Evolutionary conservation across 2,888 invertebrate species (phyloP).

Genomic region (Hololepta plana): DNA sequence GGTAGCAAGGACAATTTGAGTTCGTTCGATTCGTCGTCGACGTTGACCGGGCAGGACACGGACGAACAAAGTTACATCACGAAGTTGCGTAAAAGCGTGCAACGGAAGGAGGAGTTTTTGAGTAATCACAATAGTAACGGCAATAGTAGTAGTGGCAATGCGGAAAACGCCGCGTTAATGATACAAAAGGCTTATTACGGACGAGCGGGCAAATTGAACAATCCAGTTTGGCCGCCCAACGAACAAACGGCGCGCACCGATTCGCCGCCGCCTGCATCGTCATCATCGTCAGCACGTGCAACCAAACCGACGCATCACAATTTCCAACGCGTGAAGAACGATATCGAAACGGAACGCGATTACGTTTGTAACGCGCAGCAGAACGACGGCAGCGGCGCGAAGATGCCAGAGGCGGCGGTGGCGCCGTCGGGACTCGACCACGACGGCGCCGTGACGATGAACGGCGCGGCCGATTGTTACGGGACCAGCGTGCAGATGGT

Average conservation of each 20-base stretch:
- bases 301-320: conserved; percentile 28
- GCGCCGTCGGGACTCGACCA: conserved; percentile 10
- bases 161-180: conserved; percentile 7
- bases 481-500: conserved; percentile 55
- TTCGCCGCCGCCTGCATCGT: conserved; percentile 10
- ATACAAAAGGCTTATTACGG: conserved; percentile 58
- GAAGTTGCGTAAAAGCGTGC: conserved; percentile 65
- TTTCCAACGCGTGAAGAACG: conserved; percentile 29
- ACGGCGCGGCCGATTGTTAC: conserved; percentile 17
- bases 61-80: conserved; percentile 53
- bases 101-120: conserved; percentile 80
- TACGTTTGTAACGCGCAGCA: conserved; percentile 10
- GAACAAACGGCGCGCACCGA: conserved; percentile 10
- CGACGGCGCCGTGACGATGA: conserved; percentile 12
- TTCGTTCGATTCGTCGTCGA: conserved; percentile 49
- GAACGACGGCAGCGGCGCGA: too few species aligned
- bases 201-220: conserved; percentile 58
- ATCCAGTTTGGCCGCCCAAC: conserved; percentile 24
- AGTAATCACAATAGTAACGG: conserved; percentile 48
- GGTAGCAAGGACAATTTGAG: conserved; percentile 50
- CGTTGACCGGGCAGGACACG: conserved; percentile 45
- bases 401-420: conserved; percentile 14
- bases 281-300: conserved; percentile 29
- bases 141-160: conserved; percentile 1
- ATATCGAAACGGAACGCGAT: conserved; percentile 27